Evolutionary conservation across 2,888 invertebrate species (phyloP), one percentile per base, ranked within the genome.

Genomic region (Hetaerina titia): DNA sequence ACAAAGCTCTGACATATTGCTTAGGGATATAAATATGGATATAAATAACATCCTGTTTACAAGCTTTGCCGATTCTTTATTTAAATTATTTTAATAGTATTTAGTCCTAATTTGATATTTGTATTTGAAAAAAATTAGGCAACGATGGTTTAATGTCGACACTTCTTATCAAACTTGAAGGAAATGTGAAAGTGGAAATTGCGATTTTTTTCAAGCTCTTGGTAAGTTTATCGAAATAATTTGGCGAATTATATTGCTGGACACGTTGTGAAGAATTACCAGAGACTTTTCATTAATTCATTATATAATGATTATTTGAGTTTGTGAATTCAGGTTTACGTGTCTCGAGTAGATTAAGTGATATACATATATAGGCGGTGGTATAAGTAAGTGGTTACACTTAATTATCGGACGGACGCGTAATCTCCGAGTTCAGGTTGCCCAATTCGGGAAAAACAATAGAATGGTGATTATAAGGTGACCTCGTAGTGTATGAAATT

Each of bases 311-410:
- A 31, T 7, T 13, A 90, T 64, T n/a, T 11, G 90, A 64, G 45
- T 90, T 64, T 31, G 45, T 31, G 31, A 64, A 90, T 90, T 90
- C 64, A 63, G 15, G 45, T 31, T 19, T 90, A 64, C 90, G 31
- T 31, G 45, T 31, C n/a, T 25, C 31, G 45, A 60, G 13, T 19
- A 90, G 31, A 64, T 90, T 63, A 64, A 64, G 64, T 63, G 90
- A 58, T 25, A 31, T 25, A 19, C 0, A 22, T 31, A 90, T 90
- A 90, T 31, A 64, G 90, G 90, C 64, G 22, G 31, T 19, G 64
- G 45, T 90, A 31, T 15, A 25, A 19, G 63, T 90, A 19, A 64
- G 31, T 5, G 15, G 69, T n/a, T 69, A 9, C 19, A 69, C 8
- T 69, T n/a, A 22, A 69, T 69, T 69, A n/a, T 22, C n/a, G n/a